phyloP scores from a whole-genome alignment of 1,140 invertebrate species.

The Xylocopa sonorina region DNA sequence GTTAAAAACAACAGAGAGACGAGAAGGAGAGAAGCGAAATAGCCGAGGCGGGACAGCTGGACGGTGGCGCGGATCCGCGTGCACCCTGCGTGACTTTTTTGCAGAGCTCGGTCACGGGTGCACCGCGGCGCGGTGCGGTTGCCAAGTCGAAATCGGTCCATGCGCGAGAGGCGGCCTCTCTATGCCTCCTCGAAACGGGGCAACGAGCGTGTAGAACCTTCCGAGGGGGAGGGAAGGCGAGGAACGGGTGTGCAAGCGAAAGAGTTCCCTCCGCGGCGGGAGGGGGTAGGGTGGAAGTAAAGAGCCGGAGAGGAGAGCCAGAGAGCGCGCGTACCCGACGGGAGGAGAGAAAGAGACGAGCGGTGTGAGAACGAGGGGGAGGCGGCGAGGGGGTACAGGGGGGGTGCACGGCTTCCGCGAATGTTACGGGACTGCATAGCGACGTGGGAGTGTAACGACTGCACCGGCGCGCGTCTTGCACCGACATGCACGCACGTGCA shows the following conservation, averaged over 20 bases:
- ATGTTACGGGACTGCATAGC: slow-evolving; percentile 82
- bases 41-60: too few species aligned
- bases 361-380: slow-evolving; percentile 17
- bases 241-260: too few species aligned
- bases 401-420: slow-evolving; percentile 75
- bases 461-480: slow-evolving; percentile 67
- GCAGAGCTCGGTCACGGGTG: slow-evolving; percentile 57
- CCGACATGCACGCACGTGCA: slow-evolving; percentile 68
- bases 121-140: slow-evolving; percentile 42
- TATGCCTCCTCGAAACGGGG: slow-evolving; percentile 15
- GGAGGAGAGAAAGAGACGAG: slow-evolving; percentile 15
- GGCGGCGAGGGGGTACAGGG: slow-evolving; percentile 40
- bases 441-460: slow-evolving; percentile 80
- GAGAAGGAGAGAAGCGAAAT: too few species aligned
- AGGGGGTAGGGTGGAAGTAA: slow-evolving; percentile 33
- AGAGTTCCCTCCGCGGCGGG: too few species aligned
- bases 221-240: background rate
- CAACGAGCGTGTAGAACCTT: slow-evolving; percentile 24
- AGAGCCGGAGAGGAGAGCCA: slow-evolving; percentile 15
- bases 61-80: too few species aligned
- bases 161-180: slow-evolving; percentile 35
- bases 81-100: too few species aligned
- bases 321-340: slow-evolving; percentile 10
- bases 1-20: too few species aligned
- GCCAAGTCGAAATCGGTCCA: slow-evolving; percentile 64